These are phyloP conservation scores for Macquaria ambigua DNA, from an alignment of 2,113 vertebrate genomes.

Conservation along the genomic window DNA sequence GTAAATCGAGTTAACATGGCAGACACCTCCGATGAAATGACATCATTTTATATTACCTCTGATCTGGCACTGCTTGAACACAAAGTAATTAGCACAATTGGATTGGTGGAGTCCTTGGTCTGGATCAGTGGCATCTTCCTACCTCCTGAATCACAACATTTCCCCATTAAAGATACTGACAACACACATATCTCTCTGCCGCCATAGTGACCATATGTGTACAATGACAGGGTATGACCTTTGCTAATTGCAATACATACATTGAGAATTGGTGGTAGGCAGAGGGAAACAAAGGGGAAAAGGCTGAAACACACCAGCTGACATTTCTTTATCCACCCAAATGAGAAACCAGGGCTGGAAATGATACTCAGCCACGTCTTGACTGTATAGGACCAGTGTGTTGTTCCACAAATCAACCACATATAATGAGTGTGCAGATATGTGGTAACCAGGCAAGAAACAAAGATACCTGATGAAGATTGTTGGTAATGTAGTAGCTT, in stretches of 20 bases:
- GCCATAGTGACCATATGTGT: neutral
- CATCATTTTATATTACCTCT: conserved; percentile 41
- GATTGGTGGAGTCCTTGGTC: neutral
- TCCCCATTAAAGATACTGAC: neutral
- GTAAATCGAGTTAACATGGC: conserved; percentile 72
- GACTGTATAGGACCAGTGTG: neutral
- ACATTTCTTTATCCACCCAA: neutral
- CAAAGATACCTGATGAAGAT: too few species aligned
- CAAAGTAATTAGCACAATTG: conserved; percentile 48
- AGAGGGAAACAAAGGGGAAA: neutral
- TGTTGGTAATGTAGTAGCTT: too few species aligned
- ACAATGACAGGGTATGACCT: neutral
- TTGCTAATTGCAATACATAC: neutral
- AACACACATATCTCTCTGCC: neutral
- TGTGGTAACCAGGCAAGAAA: too few species aligned
- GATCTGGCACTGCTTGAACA: conserved; percentile 46
- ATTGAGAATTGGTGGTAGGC: too few species aligned
- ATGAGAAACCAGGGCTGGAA: neutral
- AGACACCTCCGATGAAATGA: conserved; percentile 30
- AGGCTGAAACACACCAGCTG: neutral
- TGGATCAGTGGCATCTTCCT: neutral
- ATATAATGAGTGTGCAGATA: neutral
- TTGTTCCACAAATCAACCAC: neutral
- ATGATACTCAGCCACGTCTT: neutral
- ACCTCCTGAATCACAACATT: neutral